Conservation (phyloP, 2,113 vertebrate genomes). For the Dipodomys stephensi region DNA sequence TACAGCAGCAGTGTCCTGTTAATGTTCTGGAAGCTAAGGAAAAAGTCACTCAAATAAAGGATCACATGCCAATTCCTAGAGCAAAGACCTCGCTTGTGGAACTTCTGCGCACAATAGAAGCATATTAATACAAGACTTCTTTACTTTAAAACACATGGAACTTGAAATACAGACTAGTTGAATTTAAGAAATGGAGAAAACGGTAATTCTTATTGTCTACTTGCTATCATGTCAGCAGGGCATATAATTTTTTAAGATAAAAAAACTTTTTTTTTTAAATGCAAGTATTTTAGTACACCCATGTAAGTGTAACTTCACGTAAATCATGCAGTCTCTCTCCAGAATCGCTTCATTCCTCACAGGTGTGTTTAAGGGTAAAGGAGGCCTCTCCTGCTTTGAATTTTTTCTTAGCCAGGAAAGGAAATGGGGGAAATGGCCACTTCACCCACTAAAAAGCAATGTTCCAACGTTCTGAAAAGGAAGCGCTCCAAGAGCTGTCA, state of each 20-base stretch:
- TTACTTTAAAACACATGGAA: slow-evolving; percentile 19
- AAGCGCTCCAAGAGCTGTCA: background rate
- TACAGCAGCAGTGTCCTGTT: background rate
- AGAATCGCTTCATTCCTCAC: background rate
- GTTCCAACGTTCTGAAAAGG: background rate
- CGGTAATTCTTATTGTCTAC: background rate
- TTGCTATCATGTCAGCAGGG: background rate
- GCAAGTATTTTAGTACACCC: background rate
- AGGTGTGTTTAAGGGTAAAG: background rate
- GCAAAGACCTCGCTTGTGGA: background rate
- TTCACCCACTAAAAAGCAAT: background rate
- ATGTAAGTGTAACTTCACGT: background rate
- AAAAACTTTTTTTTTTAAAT: background rate
- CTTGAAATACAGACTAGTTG: slow-evolving; percentile 24
- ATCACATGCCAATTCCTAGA: background rate
- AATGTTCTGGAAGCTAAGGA: slow-evolving; percentile 41
- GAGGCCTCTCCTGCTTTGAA: background rate
- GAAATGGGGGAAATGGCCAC: background rate
- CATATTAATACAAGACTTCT: background rate
- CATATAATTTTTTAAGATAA: background rate
- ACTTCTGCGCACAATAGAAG: background rate
- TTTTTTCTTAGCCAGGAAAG: background rate
- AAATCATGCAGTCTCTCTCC: background rate
- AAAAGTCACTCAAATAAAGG: background rate
- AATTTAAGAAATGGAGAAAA: slow-evolving; percentile 14